Evolutionary conservation across 2,113 vertebrate genomes (phyloP), one percentile per base, ranked within the genome.

Genomic region (Lasiurus cinereus): DNA sequence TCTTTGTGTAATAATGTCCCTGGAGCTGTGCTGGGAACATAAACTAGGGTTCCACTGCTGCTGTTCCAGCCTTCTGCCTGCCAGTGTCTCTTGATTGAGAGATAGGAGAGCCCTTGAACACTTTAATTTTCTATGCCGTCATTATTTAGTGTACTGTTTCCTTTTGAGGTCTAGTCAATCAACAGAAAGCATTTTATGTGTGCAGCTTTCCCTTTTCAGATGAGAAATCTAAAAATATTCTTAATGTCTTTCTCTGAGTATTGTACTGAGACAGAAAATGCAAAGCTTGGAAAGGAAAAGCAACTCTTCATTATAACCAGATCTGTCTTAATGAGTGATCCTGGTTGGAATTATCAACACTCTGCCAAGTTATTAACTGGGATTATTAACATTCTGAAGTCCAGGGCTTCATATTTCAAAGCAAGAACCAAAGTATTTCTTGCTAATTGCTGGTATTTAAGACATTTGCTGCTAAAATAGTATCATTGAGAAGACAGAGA

Each of bases 401-500:
- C 19, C 31, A 78, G 27, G 8, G 5, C 21, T 74, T 94, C 18
- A 16, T 88, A 79, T 76, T 43, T 64, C 64, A 93, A 73, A 80
- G 39, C 33, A 83, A 93, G 48, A 92, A 18, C 13, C 19, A 39
- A 70, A 31, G 21, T 27, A 54, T 27, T 88, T 83, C 54, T 78
- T 86, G 39, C 56, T 91, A 73, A 82, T 89, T 39, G 2, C 22
- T 74, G 31, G 4, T 83, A 14, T 92, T 93, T 62, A 90, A 93
- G 50, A 83, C 31, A 79, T 88, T 56, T 86, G n/a, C 88, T 91
- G 48, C 66, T 93, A 83, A 88, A 90, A 52, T 70, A 56, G 13
- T 92, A 19, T 46, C 64, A 86, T 39, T 92, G 56, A 80, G 36
- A 83, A 90, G 70, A 64, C 78, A 74, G 70, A 87, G 48, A 43